phyloP scores from a whole-genome alignment of 1,140 invertebrate genomes.

The fruit fly (Drosophila melanogaster) region Release_6_plus_ISO1_MT NT_033779.5:20121501-20122000 shows the following conservation, averaged over 20 bases:
- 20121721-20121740: too few species aligned
- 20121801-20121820: too few species aligned
- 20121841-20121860: too few species aligned
- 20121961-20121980: slow-evolving; percentile 26
- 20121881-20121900: neutral
- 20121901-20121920: neutral
- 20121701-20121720: too few species aligned
- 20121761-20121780: too few species aligned
- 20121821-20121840: too few species aligned
- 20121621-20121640: neutral
- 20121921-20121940: slow-evolving; percentile 4
- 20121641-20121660: neutral
- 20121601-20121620: neutral
- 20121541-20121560: slow-evolving; percentile 74
- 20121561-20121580: slow-evolving; percentile 23
- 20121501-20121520: slow-evolving; percentile 42
- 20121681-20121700: too few species aligned
- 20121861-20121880: neutral
- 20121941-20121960: slow-evolving; percentile 7
- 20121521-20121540: slow-evolving; percentile 2
- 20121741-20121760: too few species aligned
- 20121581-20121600: neutral
- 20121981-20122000: slow-evolving; percentile 10
- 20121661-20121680: neutral
- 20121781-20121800: too few species aligned